Conservation (phyloP, 2,888 invertebrate species). For the Cryptops parisi region DNA sequence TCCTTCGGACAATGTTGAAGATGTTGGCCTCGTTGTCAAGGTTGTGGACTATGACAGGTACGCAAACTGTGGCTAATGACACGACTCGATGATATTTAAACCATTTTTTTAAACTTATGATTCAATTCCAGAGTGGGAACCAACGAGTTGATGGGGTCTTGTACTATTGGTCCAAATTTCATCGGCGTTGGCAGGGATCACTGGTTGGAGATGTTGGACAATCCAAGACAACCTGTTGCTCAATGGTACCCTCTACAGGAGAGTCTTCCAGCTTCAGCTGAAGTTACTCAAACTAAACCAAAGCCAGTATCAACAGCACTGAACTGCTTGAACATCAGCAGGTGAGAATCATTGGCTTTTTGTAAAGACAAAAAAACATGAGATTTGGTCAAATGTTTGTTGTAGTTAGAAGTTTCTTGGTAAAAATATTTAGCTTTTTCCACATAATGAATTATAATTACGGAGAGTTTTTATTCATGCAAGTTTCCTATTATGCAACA, state of each 20-base stretch:
- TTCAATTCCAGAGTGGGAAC: conserved; percentile 53
- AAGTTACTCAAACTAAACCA: background rate
- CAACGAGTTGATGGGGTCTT: conserved; percentile 71
- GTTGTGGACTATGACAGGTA: conserved; percentile 82
- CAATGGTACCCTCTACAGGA: conserved; percentile 70
- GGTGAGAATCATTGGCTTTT: too few species aligned
- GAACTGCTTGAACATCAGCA: background rate
- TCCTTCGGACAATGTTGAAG: conserved; percentile 62
- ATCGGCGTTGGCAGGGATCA: conserved; percentile 65
- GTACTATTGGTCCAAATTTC: conserved; percentile 55
- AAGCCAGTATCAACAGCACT: background rate
- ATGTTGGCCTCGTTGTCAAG: conserved; percentile 65
- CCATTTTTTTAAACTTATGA: background rate
- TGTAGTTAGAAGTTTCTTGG: too few species aligned
- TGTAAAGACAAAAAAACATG: too few species aligned
- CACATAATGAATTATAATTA: too few species aligned
- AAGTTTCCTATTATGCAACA: too few species aligned
- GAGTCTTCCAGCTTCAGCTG: conserved; percentile 29
- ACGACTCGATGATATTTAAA: background rate
- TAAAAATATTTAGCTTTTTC: too few species aligned
- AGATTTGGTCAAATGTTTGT: too few species aligned
- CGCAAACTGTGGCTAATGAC: background rate
- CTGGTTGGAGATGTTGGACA: conserved; percentile 73
- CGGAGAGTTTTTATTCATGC: too few species aligned
- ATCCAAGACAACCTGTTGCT: conserved; percentile 63